A percentile compares a stretch with the other conserved stretches of the same genome.
Evolutionary conservation across 2,888 invertebrate species (phyloP).

Genomic region (Meganola albula): DNA sequence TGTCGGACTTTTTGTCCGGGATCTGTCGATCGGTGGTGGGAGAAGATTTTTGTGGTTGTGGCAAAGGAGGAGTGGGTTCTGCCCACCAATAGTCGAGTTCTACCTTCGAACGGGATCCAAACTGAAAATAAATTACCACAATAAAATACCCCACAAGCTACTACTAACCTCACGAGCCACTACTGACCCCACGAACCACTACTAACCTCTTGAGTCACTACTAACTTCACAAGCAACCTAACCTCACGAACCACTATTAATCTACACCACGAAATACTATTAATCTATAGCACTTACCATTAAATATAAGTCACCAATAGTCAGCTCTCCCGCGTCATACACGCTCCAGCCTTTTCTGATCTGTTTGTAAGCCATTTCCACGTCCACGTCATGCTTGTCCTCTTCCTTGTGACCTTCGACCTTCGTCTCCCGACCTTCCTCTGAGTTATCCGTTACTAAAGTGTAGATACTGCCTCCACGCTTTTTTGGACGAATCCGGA

Average conservation of each 20-base stretch:
- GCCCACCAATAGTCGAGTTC: constrained; percentile 90
- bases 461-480: constrained; percentile 62
- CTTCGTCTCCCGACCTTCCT: constrained; percentile 28
- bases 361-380: constrained; percentile 56
- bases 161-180: too few relatives aligned
- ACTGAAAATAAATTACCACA: too few relatives aligned
- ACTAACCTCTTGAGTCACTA: too few relatives aligned
- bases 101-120: constrained; percentile 85
- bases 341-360: constrained; percentile 87
- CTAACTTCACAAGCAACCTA: too few relatives aligned
- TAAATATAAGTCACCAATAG: constrained; percentile 92
- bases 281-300: too few relatives aligned
- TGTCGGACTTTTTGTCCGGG: constrained; percentile 18
- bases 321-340: constrained; percentile 85
- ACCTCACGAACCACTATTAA: too few relatives aligned
- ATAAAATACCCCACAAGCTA: too few relatives aligned
- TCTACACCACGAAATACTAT: too few relatives aligned
- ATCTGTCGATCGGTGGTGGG: constrained; percentile 1
- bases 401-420: constrained; percentile 27
- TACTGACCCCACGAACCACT: too few relatives aligned
- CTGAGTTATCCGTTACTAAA: constrained; percentile 44
- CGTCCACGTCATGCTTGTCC: constrained; percentile 46
- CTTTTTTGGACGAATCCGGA: constrained; percentile 62
- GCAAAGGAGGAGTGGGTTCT: constrained; percentile 64
- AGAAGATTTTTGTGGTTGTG: constrained; percentile 30